Conservation (phyloP, 1,140 invertebrate genomes). For the Caenorhabditis remanei region DNA sequence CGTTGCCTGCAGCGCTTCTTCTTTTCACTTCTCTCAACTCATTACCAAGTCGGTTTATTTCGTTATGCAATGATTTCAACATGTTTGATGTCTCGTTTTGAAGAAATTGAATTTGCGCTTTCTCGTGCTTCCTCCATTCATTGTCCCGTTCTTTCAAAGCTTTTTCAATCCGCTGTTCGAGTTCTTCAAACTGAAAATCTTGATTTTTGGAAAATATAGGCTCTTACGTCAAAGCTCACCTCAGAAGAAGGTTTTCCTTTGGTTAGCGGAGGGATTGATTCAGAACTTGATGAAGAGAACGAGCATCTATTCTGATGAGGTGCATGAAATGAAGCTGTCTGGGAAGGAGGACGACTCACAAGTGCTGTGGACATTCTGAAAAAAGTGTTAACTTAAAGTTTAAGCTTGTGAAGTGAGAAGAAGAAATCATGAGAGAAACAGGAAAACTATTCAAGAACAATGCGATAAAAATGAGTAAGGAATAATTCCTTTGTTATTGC, state of each 20-base stretch:
- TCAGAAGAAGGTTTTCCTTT: not conserved
- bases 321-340: constrained; percentile 36
- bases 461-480: no score
- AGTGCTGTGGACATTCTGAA: constrained; percentile 44
- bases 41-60: constrained; percentile 26
- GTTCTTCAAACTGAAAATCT: constrained; percentile 40
- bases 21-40: constrained; percentile 30
- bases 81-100: constrained; percentile 46
- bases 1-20: not conserved
- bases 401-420: not conserved
- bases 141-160: constrained; percentile 7
- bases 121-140: constrained; percentile 42
- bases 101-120: constrained; percentile 38
- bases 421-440: not conserved
- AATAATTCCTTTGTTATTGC: no score
- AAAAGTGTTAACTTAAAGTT: no score
- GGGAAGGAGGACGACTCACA: constrained; percentile 35
- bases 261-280: not conserved
- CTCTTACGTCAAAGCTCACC: not conserved
- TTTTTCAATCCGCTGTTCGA: constrained; percentile 9
- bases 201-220: not conserved
- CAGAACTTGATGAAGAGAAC: constrained; percentile 4
- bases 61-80: constrained; percentile 45
- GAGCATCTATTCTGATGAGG: constrained; percentile 33
- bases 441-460: no score